phyloP scores from a whole-genome alignment of 2,113 vertebrate genomes.

The Sander vitreus region DNA sequence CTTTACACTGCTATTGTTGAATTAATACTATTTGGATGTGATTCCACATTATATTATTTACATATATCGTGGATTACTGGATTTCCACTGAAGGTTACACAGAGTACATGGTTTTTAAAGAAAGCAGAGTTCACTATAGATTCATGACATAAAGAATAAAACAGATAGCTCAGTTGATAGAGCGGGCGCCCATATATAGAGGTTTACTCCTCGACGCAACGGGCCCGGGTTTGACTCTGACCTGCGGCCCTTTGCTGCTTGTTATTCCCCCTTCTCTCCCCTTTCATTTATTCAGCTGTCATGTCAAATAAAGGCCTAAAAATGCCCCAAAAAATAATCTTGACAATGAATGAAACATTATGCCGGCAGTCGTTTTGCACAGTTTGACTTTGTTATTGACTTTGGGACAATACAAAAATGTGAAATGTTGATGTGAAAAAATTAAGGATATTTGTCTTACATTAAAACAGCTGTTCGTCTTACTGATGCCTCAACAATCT shows the following conservation, averaged over 20 bases:
- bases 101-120: neutral
- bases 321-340: too few relatives aligned
- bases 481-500: neutral
- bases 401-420: neutral
- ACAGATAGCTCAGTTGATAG: neutral
- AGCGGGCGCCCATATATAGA: too few relatives aligned
- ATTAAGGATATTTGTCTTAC: neutral
- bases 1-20: slow-evolving; percentile 19
- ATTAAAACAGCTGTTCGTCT: neutral
- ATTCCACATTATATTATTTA: neutral
- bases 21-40: slow-evolving; percentile 12
- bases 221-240: too few relatives aligned
- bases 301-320: too few relatives aligned
- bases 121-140: neutral
- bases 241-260: too few relatives aligned
- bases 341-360: neutral
- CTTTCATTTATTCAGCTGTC: too few relatives aligned
- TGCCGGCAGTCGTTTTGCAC: neutral
- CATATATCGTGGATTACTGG: neutral
- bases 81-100: neutral
- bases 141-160: neutral
- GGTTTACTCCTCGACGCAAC: too few relatives aligned
- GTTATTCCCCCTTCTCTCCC: too few relatives aligned
- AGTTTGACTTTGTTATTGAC: neutral
- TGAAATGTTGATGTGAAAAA: slow-evolving; percentile 1